Base-by-base conservation (phyloP, 2,113 vertebrate genomes). In the Canis aureus region DNA sequence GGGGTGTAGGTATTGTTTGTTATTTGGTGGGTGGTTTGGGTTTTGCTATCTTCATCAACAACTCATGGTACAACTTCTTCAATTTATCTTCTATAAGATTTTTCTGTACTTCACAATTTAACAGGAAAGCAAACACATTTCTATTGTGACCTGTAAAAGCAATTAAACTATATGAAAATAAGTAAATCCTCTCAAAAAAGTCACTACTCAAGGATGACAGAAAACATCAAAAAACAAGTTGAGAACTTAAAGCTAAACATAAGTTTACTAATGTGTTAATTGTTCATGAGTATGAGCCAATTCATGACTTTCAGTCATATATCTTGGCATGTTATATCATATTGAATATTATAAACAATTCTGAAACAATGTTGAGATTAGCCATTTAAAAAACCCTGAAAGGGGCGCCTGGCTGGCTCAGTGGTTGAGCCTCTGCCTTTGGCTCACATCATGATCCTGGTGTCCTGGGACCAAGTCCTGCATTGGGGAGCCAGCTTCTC, bases 161-260 rank as follows among this genome's bases (percentile, higher is more conserved):
- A 89, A 88, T 83, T 73, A 91, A 94, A 90, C 43, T 55, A 80
- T 15, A 88, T 88, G 51, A 97, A 95, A 97, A 89, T 57, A 94
- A 92, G 60, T 60, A 79, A 93, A 64, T 89, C 25, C 2, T 17
- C 9, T 3, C 22, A 3, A 67, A 29, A 57, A 87, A 90, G 69
- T 35, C 22, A 87, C 64, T 87, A 49, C 43, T n/a, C 49, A 43
- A 90, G 20, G 23, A 71, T 91, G 35, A 93, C 32, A 86, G n/a
- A 92, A 95, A 84, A 67, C 2, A 23, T 95, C 9, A 57, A 95
- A 71, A n/a, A 29, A 55, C 5, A 95, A 87, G 12, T 27, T 76
- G 13, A 79, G 53, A 92, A 84, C 5, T 87, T 91, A 88, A 38
- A 87, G 8, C 67, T 74, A 9, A 95, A 83, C 49, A 87, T 59